Evolutionary conservation across 2,888 invertebrate species (phyloP), one percentile per base, ranked within the genome.

Genomic region (Troilus luridus): DNA sequence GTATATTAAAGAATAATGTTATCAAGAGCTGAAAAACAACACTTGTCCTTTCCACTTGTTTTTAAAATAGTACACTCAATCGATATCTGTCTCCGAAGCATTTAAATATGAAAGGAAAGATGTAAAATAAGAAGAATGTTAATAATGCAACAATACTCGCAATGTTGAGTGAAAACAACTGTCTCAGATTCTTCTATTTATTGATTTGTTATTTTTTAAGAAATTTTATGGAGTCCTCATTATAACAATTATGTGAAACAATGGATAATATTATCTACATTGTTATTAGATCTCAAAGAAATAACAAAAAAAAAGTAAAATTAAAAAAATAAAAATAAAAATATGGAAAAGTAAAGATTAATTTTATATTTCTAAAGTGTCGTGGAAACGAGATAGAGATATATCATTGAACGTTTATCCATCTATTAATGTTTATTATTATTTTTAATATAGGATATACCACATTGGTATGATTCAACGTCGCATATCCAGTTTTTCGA

Each of bases 381-480:
- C 85, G 56, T 85, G 85, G n/a, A 85, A 85, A n/a, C 56, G 85
- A 85, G n/a, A 85, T 85, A 85, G 56, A 85, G 85, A 85, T 85
- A 56, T 88, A 62, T 88, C 59, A 88, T 58, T 59, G 59, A 88
- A 88, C n/a, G 21, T 62, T 62, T 88, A 19, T 88, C 59, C 62
- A 59, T 88, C 27, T 62, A 58, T 24, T 88, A 59, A 41, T 60
- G 27, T 88, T 59, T 88, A 60, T 88, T 88, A 21, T 88, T 88
- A n/a, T 88, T 59, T 60, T 72, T 77, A 85, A 85, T 85, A 85
- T 85, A 85, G 85, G 72, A 85, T 90, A 54, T 90, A 90, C 90
- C 90, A 90, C 90, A 90, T 90, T 90, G 90, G 90, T 90, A 90
- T 90, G 41, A 59, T 72, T 72, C n/a, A 77, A 89, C 8, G 59